Base-by-base conservation (phyloP, 2,888 invertebrate species). In the Punctoribates punctum region DNA sequence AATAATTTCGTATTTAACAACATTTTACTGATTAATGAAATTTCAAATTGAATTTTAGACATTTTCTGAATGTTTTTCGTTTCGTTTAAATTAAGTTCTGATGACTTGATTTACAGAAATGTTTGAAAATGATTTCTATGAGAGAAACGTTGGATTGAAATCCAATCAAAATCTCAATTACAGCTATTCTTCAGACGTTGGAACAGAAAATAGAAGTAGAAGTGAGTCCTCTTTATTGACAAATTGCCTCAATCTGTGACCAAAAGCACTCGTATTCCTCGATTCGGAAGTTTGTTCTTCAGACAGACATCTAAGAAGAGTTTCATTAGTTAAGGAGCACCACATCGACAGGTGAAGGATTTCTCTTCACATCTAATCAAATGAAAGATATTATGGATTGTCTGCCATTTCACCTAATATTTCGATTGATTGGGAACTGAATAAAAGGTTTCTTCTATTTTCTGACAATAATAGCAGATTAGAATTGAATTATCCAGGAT, bases 141-240 rank as follows among this genome's bases (percentile, higher is more conserved):
- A 57, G 23, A 15, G 57, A 57, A 57, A 3, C 20, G 23, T 9
- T 20, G 23, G 20, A 57, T 20, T 20, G 51, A 15, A 51, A 25
- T 57, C 23, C 20, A 57, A 62, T 62, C 62, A 62, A 62, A 62
- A 62, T 62, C 62, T 62, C 62, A 62, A 62, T 62, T 62, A 62
- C 62, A 27, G 25, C 57, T 25, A 17, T 57, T 17, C 62, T 27
- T 13, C 25, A 29, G 25, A 6, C 4, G 13, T 5, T 15, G 25
- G 11, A 54, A 54, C 8, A n/a, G 54, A n/a, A 48, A 60, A 20
- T 23, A 17, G 25, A 27, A 25, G 62, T 25, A 27, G 62, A 17
- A 48, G 46, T 8, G n/a, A 25, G 15, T 62, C 27, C 6, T 15
- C 25, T 62, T 62, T 27, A 27, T 62, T 27, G 62, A 62, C 62